Percentiles rank a stretch among this genome's conserved stretches.
These are phyloP conservation scores for Charina bottae DNA, from an alignment of 2,113 vertebrate genomes.

Conservation along the genomic window DNA sequence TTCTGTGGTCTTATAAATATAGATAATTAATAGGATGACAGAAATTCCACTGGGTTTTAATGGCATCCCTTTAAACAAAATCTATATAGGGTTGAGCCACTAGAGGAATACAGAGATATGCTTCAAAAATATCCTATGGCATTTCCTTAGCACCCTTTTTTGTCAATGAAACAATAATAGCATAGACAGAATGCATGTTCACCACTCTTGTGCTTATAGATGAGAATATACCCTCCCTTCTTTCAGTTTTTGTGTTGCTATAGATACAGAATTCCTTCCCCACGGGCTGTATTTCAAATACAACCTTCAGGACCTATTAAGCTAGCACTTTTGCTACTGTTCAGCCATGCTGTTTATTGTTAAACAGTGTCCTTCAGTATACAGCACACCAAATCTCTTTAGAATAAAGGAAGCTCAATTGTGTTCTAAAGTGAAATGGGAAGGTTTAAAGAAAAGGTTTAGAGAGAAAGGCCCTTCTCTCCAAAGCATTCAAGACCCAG, in stretches of 20 bases:
- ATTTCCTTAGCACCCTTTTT: background rate
- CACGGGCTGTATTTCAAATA: constrained; percentile 24
- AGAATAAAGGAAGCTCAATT: constrained; percentile 29
- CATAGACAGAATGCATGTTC: constrained; percentile 23
- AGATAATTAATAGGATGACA: background rate
- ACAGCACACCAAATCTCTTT: constrained; percentile 1
- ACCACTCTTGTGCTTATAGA: constrained; percentile 3
- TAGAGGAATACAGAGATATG: background rate
- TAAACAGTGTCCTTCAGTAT: constrained; percentile 46
- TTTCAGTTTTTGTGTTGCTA: constrained; percentile 14
- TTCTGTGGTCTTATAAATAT: background rate
- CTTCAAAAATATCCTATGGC: background rate
- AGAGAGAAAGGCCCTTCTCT: background rate
- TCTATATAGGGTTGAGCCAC: background rate
- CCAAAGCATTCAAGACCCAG: background rate
- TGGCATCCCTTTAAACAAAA: background rate
- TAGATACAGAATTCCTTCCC: constrained; percentile 28
- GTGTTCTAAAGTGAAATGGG: background rate
- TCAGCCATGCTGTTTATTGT: constrained; percentile 36
- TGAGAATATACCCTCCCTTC: constrained; percentile 16
- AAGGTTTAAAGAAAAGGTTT: constrained; percentile 13
- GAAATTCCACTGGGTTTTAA: background rate
- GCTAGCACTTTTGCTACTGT: constrained; percentile 21
- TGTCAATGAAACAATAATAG: constrained; percentile 22
- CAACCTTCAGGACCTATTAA: constrained; percentile 43